Percentiles rank a stretch among this genome's conserved stretches.
Conservation (phyloP, 2,113 vertebrate species). For the Rissa tridactyla region DNA sequence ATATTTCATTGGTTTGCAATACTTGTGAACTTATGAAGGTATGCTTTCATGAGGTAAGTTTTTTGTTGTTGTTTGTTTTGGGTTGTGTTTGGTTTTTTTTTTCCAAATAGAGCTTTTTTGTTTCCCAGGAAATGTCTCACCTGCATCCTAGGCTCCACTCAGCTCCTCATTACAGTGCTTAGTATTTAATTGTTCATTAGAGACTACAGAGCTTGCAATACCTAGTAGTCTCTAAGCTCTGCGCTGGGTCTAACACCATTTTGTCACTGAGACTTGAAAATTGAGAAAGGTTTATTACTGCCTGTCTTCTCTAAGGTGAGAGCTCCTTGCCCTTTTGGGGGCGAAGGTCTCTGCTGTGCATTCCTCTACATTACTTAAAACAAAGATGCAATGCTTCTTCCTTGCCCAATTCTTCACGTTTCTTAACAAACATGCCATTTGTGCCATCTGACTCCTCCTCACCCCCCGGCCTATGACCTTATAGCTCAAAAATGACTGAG, state of each 20-base stretch:
- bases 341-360: slow-evolving; percentile 63
- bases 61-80: background rate
- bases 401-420: slow-evolving; percentile 42
- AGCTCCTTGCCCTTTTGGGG: slow-evolving; percentile 48
- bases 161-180: background rate
- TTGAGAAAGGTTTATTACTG: slow-evolving; percentile 23
- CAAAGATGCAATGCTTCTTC: slow-evolving; percentile 49
- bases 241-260: background rate
- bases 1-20: background rate
- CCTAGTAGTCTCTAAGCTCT: background rate
- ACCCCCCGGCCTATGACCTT: slow-evolving; percentile 36
- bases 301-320: slow-evolving; percentile 57
- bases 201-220: background rate
- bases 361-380: slow-evolving; percentile 59
- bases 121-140: background rate
- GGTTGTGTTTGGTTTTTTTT: background rate
- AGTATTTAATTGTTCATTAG: background rate
- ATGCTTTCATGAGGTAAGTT: background rate
- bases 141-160: background rate
- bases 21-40: background rate
- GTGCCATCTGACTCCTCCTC: slow-evolving; percentile 17
- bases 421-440: slow-evolving; percentile 49
- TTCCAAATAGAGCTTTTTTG: background rate
- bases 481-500: slow-evolving; percentile 29
- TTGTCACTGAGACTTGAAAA: slow-evolving; percentile 39